phyloP scores from a whole-genome alignment of 2,888 invertebrate genomes.

The Orchestes rusci region DNA sequence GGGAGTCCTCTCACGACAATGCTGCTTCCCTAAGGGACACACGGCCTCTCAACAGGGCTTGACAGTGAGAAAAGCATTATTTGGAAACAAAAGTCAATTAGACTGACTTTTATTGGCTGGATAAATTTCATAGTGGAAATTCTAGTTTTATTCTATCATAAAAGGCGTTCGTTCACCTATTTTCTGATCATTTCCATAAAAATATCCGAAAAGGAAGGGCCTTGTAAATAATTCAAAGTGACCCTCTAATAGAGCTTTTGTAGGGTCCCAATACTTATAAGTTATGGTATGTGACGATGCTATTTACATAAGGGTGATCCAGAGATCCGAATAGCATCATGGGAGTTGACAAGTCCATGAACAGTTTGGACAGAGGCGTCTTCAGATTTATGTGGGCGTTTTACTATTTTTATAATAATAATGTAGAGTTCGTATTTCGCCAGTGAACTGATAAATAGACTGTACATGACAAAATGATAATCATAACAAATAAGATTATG shows the following conservation, averaged over 20 bases:
- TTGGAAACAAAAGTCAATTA: constrained; percentile 26
- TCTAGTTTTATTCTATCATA: too few relatives aligned
- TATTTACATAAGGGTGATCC: constrained; percentile 37
- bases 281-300: constrained; percentile 35
- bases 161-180: constrained; percentile 36
- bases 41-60: constrained; percentile 30
- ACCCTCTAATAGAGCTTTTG: constrained; percentile 41
- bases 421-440: too few relatives aligned
- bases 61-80: constrained; percentile 30
- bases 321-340: constrained; percentile 13
- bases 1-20: constrained; percentile 37
- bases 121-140: too few relatives aligned
- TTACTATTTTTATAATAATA: too few relatives aligned
- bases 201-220: constrained; percentile 39
- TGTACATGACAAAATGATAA: too few relatives aligned
- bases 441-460: too few relatives aligned
- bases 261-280: constrained; percentile 40
- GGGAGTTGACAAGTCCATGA: constrained; percentile 15
- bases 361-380: too few relatives aligned
- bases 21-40: constrained; percentile 30
- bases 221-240: constrained; percentile 45
- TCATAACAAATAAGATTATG: too few relatives aligned
- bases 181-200: constrained; percentile 37
- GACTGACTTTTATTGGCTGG: too few relatives aligned
- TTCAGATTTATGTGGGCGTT: too few relatives aligned